phyloP scores from a whole-genome alignment of 2,888 invertebrate genomes.

The Tortrix viridana region DNA sequence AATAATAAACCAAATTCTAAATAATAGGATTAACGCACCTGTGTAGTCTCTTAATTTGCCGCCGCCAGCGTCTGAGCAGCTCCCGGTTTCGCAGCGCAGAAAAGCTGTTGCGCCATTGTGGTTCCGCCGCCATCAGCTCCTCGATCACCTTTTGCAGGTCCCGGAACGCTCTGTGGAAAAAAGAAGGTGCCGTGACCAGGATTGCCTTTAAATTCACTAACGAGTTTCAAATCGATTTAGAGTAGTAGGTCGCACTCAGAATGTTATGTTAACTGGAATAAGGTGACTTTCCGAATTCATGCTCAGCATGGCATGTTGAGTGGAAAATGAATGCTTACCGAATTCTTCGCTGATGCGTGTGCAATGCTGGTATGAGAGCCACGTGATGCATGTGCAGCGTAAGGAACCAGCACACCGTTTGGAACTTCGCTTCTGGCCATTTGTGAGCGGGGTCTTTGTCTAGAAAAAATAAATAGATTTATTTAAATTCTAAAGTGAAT shows the following conservation, averaged over 20 bases:
- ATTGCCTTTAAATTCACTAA: background rate
- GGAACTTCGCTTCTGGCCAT: conserved; percentile 94
- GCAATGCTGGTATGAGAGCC: conserved; percentile 94
- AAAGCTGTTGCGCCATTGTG: conserved; percentile 91
- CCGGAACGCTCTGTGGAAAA: conserved; percentile 84
- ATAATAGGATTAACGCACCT: conserved; percentile 83
- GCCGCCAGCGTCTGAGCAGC: conserved; percentile 93
- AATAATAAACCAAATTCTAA: too few relatives aligned
- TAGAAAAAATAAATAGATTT: conserved; percentile 45
- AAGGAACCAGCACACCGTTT: conserved; percentile 98
- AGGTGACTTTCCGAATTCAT: too few relatives aligned
- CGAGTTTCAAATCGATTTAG: too few relatives aligned
- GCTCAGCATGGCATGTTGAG: too few relatives aligned
- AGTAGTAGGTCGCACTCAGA: too few relatives aligned
- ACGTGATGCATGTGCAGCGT: conserved; percentile 97
- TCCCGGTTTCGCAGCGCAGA: conserved; percentile 92
- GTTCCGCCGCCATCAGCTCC: conserved; percentile 91
- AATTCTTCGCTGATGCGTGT: conserved; percentile 85
- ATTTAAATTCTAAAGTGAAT: background rate
- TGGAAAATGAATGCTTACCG: conserved; percentile 53
- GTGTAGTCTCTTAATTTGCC: conserved; percentile 91
- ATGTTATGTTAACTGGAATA: too few relatives aligned
- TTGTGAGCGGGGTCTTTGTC: conserved; percentile 80
- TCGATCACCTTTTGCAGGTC: conserved; percentile 95
- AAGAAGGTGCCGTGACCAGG: background rate